Evolutionary conservation across 2,113 vertebrate genomes (phyloP).

Genomic region (Dinomys branickii): DNA sequence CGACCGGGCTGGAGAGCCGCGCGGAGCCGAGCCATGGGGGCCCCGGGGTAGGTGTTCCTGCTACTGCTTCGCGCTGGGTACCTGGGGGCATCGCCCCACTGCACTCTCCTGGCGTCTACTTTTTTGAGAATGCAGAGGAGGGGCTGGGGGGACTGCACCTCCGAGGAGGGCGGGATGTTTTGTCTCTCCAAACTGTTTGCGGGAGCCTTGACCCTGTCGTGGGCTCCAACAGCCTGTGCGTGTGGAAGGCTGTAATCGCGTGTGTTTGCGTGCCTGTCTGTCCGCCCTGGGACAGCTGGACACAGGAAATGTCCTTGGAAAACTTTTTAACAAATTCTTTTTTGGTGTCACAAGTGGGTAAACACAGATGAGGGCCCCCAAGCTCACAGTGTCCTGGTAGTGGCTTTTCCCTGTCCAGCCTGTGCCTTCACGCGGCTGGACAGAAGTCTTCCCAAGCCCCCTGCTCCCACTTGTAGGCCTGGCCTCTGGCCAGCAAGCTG

Average conservation of each 20-base stretch:
- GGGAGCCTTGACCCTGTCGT: not conserved
- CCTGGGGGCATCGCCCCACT: not conserved
- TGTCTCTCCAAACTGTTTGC: constrained; percentile 70
- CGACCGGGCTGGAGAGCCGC: constrained; percentile 55
- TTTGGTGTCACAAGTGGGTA: constrained; percentile 62
- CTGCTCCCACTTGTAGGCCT: constrained; percentile 6
- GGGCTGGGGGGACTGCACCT: constrained; percentile 1
- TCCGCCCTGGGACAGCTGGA: constrained; percentile 38
- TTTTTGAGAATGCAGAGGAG: constrained; percentile 21
- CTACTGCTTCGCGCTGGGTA: constrained; percentile 5
- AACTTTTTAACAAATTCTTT: constrained; percentile 41
- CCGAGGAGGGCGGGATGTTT: constrained; percentile 37
- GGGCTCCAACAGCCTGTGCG: not conserved
- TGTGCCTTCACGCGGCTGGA: not conserved
- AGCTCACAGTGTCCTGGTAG: constrained; percentile 67
- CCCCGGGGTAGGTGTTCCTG: constrained; percentile 79
- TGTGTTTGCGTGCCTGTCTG: not conserved
- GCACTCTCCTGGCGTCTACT: not conserved
- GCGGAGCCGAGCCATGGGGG: not conserved
- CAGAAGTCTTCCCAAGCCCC: constrained; percentile 66
- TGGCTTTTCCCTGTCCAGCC: constrained; percentile 25
- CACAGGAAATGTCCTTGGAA: constrained; percentile 57
- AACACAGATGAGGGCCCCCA: constrained; percentile 34
- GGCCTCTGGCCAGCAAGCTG: constrained; percentile 40
- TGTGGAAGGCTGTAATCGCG: not conserved